phyloP scores from a whole-genome alignment of 2,797 vertebrate species.

The Platyrinchus mystaceus region DNA sequence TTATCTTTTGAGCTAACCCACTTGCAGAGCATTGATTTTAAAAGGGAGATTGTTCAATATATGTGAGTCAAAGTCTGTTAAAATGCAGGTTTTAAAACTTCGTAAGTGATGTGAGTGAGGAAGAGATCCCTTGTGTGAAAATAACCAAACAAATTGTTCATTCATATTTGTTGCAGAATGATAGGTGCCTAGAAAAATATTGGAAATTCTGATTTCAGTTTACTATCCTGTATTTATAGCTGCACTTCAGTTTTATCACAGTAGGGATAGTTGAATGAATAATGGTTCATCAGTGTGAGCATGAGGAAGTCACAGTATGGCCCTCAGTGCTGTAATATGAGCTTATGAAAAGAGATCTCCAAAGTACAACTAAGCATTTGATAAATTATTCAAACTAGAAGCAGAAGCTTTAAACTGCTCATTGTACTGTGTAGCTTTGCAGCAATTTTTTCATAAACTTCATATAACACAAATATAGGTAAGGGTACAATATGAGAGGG shows the following conservation, averaged over 20 bases:
- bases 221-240: background rate
- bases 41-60: background rate
- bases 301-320: background rate
- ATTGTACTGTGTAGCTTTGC: background rate
- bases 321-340: background rate
- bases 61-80: background rate
- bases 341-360: background rate
- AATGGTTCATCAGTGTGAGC: background rate
- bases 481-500: background rate
- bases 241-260: background rate
- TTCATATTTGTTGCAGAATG: background rate
- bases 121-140: background rate
- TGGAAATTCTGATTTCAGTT: background rate
- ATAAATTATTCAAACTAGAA: slow-evolving; percentile 33
- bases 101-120: background rate
- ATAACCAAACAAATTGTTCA: background rate
- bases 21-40: background rate
- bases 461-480: background rate
- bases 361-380: background rate
- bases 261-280: background rate
- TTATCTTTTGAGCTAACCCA: background rate
- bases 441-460: background rate
- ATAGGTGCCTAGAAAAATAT: background rate
- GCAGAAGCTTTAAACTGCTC: background rate
- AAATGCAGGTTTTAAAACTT: background rate